Evolutionary conservation across 2,888 invertebrate species (phyloP).

Genomic region (Pandemis cinnamomeana): DNA sequence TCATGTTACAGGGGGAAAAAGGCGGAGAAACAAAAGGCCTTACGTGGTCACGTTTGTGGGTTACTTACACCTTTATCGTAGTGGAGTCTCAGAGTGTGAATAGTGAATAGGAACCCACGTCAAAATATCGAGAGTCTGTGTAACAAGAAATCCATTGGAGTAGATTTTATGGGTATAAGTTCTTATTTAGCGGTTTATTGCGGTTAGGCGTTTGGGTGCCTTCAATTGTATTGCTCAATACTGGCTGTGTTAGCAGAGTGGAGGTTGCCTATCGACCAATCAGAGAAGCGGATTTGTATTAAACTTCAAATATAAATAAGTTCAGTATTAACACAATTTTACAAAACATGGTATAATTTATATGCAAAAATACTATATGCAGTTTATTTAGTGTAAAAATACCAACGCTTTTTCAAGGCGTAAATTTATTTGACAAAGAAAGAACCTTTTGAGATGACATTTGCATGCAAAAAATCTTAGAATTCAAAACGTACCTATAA

Average conservation of each 20-base stretch:
- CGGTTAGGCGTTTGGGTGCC: not conserved
- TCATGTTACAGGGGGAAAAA: conserved; percentile 10
- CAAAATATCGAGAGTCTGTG: conserved; percentile 31
- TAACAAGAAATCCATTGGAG: conserved; percentile 23
- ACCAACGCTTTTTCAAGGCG: too few relatives aligned
- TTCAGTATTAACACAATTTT: too few relatives aligned
- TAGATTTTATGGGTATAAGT: conserved; percentile 14
- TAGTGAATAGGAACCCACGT: conserved; percentile 26
- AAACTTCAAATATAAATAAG: too few relatives aligned
- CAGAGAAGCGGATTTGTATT: not conserved
- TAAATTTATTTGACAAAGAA: too few relatives aligned
- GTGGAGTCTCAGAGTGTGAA: not conserved
- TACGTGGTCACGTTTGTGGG: not conserved
- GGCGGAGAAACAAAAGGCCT: not conserved
- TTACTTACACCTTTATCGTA: not conserved
- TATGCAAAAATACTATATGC: too few relatives aligned
- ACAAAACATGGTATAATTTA: too few relatives aligned
- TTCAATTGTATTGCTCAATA: not conserved
- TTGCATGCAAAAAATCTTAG: too few relatives aligned
- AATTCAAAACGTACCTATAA: too few relatives aligned
- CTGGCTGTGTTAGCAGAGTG: not conserved
- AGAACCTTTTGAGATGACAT: too few relatives aligned
- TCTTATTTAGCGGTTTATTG: conserved; percentile 17
- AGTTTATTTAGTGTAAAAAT: too few relatives aligned
- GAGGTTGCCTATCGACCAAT: not conserved